Conservation (phyloP, 1,140 invertebrate species). For the Theocolax elegans region DNA sequence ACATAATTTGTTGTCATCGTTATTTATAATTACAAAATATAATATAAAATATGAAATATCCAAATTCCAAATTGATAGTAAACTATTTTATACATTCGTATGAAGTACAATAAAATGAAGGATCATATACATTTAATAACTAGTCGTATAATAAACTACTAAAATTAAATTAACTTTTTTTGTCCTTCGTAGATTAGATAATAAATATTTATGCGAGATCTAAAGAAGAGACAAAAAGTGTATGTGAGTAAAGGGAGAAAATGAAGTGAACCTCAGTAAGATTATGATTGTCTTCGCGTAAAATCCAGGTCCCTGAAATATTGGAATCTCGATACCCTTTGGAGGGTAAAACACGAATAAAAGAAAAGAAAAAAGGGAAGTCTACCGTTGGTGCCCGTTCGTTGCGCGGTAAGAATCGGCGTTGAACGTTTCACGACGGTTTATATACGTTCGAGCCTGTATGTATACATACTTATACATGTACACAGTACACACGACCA, state of each 20-base stretch:
- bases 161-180: slow-evolving; percentile 1
- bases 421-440: slow-evolving; percentile 52
- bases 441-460: slow-evolving; percentile 42
- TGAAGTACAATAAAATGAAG: too few relatives aligned
- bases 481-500: too few relatives aligned
- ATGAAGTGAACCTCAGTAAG: not conserved
- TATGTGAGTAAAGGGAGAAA: not conserved
- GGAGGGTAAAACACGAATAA: not conserved
- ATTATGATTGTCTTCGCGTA: slow-evolving; percentile 25
- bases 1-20: too few relatives aligned
- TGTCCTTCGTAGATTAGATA: not conserved
- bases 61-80: too few relatives aligned
- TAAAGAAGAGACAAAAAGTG: not conserved
- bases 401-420: slow-evolving; percentile 42
- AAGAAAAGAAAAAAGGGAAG: not conserved
- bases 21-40: too few relatives aligned
- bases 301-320: slow-evolving; percentile 1
- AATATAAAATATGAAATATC: too few relatives aligned
- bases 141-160: too few relatives aligned
- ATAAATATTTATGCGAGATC: slow-evolving; percentile 22
- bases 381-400: slow-evolving; percentile 36
- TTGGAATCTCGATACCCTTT: not conserved
- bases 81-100: too few relatives aligned
- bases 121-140: too few relatives aligned
- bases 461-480: not conserved